These are phyloP conservation scores for Neoitamus cyanurus DNA, from an alignment of 2,888 invertebrate species.

Conservation along the genomic window DNA sequence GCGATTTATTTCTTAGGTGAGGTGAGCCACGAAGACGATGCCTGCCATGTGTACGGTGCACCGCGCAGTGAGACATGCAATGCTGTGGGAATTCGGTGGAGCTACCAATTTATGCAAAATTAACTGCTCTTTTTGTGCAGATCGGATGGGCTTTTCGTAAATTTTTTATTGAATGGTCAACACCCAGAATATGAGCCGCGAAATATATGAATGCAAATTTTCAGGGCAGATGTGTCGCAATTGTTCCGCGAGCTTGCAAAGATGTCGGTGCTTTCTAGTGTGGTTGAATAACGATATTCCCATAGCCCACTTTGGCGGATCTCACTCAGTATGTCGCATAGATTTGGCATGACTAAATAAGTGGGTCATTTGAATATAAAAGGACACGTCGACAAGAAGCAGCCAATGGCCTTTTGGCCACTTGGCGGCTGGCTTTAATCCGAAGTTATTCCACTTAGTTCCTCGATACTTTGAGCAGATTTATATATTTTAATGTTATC, in stretches of 20 bases:
- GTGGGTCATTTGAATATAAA: neutral
- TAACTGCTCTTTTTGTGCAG: neutral
- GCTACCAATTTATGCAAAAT: neutral
- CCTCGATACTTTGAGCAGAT: neutral
- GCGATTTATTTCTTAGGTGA: neutral
- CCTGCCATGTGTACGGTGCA: neutral
- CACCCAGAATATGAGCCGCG: neutral
- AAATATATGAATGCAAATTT: neutral
- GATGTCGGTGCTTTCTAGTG: neutral
- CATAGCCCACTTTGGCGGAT: neutral
- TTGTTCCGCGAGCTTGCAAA: neutral
- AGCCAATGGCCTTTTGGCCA: neutral
- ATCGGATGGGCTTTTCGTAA: neutral
- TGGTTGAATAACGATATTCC: neutral
- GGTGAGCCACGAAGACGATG: neutral
- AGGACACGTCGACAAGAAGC: neutral
- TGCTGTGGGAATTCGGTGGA: conserved; percentile 8
- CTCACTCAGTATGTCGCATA: neutral
- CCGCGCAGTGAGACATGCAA: neutral
- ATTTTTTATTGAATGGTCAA: neutral
- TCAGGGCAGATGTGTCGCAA: neutral
- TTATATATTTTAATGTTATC: neutral
- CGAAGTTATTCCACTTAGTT: neutral
- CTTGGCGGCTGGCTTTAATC: neutral
- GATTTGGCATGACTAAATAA: neutral